Evolutionary conservation across 1,140 invertebrate genomes (phyloP), one percentile per base, ranked within the genome.

Genomic region (Orchesella cincta): DNA sequence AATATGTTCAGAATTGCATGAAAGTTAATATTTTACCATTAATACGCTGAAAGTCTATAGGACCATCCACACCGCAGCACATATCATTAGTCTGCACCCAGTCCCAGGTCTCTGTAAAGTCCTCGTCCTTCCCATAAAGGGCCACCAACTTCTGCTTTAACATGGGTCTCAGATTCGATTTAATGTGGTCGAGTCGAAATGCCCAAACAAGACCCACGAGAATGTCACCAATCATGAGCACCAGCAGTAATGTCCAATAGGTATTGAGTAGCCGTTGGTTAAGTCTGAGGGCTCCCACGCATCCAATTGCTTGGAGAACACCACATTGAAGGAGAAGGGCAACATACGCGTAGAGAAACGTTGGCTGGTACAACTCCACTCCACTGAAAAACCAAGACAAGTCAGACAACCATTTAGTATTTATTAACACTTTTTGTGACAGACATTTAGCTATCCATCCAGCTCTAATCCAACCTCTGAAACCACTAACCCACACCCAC

Each of bases 131-230:
- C 31, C 90, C 90, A 87, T 95, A 96, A 86, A 87, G 91, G 16
- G 83, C 87, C 79, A 86, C 79, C n/a, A 89, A 82, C 74, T 87
- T 85, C 36, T 88, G 84, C 46, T 88, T 88, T 23, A 95, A 86
- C 39, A 89, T 89, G 0, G 91, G 91, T 73, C 89, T 87, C 23
- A 95, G 87, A 78, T 92, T 91, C 46, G 90, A 86, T 80, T 90
- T 89, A 75, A 95, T 91, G 76, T 88, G 88, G 82, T 93, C 91
- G 84, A 93, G 93, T 20, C 92, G 87, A 84, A 94, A 93, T 75
- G 94, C 89, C 93, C 93, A 96, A 80, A 93, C 92, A n/a, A 94
- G 89, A 20, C 94, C 94, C 35, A 95, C 89, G 1, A 94, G 88
- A 0, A 91, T 90, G 88, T 96, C 94, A 31, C 93, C 93, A 81